Percentiles rank a stretch among this genome's conserved stretches.
Conservation (phyloP, 2,888 invertebrate species). For the Apamea epomidion region DNA sequence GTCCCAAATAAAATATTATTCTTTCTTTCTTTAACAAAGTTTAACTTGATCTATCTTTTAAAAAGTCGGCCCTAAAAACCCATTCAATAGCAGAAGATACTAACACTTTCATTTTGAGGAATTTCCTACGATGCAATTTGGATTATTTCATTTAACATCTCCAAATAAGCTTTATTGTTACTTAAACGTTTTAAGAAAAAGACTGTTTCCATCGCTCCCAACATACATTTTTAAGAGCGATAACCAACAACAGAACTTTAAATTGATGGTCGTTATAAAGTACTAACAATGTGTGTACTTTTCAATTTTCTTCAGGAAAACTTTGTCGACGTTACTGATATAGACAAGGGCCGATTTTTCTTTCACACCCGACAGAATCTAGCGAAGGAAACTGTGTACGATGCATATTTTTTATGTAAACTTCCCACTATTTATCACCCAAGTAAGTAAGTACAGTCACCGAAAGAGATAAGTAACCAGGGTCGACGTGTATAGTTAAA, state of each 20-base stretch:
- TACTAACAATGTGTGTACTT: slow-evolving; percentile 47
- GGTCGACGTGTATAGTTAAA: too few species aligned
- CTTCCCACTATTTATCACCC: neutral
- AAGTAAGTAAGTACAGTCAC: too few species aligned
- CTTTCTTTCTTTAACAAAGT: neutral
- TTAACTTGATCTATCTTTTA: neutral
- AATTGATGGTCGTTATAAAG: slow-evolving; percentile 37
- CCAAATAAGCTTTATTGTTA: neutral
- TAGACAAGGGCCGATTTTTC: slow-evolving; percentile 51
- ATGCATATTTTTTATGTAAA: slow-evolving; percentile 25
- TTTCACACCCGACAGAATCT: slow-evolving; percentile 20
- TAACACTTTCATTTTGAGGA: neutral
- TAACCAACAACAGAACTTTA: slow-evolving; percentile 30
- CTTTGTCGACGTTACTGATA: slow-evolving; percentile 41
- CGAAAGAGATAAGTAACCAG: too few species aligned
- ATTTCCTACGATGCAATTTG: neutral
- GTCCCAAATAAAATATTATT: too few species aligned
- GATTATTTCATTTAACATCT: neutral
- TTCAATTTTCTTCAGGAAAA: slow-evolving; percentile 53
- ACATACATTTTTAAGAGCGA: slow-evolving; percentile 21
- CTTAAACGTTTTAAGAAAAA: neutral
- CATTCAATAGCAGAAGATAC: neutral
- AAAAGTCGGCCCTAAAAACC: neutral
- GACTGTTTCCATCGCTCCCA: neutral
- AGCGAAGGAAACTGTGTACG: neutral